Evolutionary conservation across 1,140 invertebrate species (phyloP).

Genomic region (Bombus picipes): DNA sequence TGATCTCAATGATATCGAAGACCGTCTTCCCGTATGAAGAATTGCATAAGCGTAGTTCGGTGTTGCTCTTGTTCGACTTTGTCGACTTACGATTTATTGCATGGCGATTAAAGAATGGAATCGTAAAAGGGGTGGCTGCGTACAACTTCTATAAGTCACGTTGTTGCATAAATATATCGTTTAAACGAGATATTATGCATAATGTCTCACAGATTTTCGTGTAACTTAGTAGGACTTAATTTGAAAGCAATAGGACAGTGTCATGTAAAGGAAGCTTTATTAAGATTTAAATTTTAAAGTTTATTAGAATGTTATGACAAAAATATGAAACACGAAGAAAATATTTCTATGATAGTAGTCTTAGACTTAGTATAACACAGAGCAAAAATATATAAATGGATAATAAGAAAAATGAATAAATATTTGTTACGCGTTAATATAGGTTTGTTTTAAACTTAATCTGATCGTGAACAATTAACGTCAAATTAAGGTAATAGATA

Average conservation of each 20-base stretch:
- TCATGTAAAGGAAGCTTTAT: not conserved
- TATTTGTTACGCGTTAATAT: not conserved
- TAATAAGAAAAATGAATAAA: not conserved
- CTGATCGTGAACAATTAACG: not conserved
- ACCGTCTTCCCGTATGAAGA: slow-evolving; percentile 46
- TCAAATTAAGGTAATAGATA: not conserved
- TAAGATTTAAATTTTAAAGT: not conserved
- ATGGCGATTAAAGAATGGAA: not conserved
- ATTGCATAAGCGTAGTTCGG: slow-evolving; percentile 68
- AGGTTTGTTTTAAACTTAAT: not conserved
- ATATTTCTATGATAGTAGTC: not conserved
- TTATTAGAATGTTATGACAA: not conserved
- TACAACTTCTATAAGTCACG: not conserved
- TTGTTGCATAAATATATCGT: not conserved
- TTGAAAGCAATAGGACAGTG: not conserved
- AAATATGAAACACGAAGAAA: not conserved
- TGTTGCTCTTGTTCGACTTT: slow-evolving; percentile 53
- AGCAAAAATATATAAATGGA: not conserved
- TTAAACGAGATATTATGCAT: not conserved
- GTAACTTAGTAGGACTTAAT: not conserved
- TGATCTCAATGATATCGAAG: slow-evolving; percentile 67
- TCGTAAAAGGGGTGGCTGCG: not conserved
- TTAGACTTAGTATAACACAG: too few species aligned
- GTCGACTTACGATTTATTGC: not conserved
- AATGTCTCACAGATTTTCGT: not conserved